These are phyloP conservation scores for Melipona bicolor DNA, from an alignment of 2,888 invertebrate species.

Conservation along the genomic window DNA sequence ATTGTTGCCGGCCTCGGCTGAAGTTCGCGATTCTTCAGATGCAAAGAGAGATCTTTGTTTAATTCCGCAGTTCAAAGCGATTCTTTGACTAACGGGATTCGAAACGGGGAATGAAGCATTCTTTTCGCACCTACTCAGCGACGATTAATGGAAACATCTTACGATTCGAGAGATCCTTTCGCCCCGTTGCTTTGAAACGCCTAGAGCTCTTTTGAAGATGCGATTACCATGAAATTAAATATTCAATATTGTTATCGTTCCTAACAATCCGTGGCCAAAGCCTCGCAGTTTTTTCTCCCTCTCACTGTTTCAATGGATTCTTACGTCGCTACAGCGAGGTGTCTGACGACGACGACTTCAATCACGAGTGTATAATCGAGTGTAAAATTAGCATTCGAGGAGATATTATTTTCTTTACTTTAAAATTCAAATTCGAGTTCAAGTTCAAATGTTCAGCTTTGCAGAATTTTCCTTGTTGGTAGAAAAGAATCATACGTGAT, in stretches of 20 bases:
- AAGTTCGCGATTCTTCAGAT: neutral
- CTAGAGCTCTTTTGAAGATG: conserved; percentile 18
- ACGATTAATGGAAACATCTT: conserved; percentile 51
- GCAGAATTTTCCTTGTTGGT: neutral
- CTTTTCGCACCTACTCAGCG: conserved; percentile 37
- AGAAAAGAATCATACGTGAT: neutral
- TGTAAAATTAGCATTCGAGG: neutral
- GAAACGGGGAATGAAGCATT: conserved; percentile 8
- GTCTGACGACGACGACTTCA: neutral
- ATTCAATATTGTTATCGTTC: conserved; percentile 41
- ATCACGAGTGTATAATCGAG: neutral
- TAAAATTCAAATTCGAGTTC: neutral
- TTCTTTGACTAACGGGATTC: neutral
- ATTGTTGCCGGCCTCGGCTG: neutral
- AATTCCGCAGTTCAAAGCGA: conserved; percentile 17
- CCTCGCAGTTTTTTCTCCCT: neutral
- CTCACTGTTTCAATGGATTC: neutral
- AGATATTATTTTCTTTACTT: too few relatives aligned
- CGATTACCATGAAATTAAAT: conserved; percentile 51
- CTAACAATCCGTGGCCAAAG: neutral
- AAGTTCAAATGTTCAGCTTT: too few relatives aligned
- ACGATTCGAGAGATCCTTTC: conserved; percentile 25
- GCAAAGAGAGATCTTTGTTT: neutral
- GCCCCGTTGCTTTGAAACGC: conserved; percentile 22
- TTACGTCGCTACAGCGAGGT: neutral